Base-by-base conservation (phyloP, 2,888 invertebrate genomes). In the Dryomyza anilis region DNA sequence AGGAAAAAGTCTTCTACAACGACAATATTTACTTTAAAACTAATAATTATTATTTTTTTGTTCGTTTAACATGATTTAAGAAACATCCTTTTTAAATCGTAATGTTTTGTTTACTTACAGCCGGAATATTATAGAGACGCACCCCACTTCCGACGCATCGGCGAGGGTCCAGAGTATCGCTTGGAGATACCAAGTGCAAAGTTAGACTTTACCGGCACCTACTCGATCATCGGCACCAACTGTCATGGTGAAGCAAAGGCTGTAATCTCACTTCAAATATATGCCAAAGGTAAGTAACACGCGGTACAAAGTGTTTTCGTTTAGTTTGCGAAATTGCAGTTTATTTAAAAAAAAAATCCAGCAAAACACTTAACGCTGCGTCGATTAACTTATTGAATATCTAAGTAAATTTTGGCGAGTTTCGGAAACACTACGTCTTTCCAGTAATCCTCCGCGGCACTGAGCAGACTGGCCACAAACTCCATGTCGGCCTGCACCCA, bases 121-220 rank as follows among this genome's bases (percentile, higher is more conserved):
- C 91, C 94, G 71, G 93, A 93, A 78, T 94, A 94, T 78, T 94
- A 94, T 82, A 89, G 89, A 71, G 94, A 94, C 86, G 91, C 92
- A n/a, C 87, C 89, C 3, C 91, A 92, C 78, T 94, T 94, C 84
- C 88, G 89, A 71, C 86, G 91, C 45, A 78, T 84, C 63, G 93
- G 89, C 25, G 89, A 87, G 64, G 94, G 94, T 0, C 91, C 93
- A 0, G 90, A 91, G 77, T 94, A 94, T 81, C 88, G 91, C 7
- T 86, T 94, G 76, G 93, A 94, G 84, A 94, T 95, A 70, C 93
- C 94, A 0, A 90, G 92, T 76, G 94, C 92, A 2, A 93, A 93
- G 79, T 85, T 94, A 53, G 93, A 94, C 81, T 94, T 89, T 83
- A 94, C 94, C 0, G 95, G 94, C 53, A 91, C 94, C 1, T 95